Conservation (phyloP, 1,140 invertebrate species). For the Globodera rostochiensis region DNA sequence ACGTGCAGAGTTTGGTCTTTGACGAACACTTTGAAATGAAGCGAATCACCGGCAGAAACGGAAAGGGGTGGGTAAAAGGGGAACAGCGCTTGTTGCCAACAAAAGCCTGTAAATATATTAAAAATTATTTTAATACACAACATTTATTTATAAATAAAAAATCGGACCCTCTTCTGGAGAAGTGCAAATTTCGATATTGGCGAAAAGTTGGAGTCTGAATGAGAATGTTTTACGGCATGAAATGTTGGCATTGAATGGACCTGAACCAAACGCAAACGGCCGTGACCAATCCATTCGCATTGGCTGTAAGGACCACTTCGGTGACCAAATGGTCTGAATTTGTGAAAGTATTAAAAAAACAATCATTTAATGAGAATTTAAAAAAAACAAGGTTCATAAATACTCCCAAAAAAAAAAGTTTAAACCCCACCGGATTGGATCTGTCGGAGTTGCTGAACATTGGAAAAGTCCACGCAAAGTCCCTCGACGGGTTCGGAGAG, state of each 20-base stretch:
- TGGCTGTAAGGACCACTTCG: constrained; percentile 28
- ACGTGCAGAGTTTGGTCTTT: constrained; percentile 31
- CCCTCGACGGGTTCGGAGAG: constrained; percentile 29
- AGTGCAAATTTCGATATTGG: constrained; percentile 37
- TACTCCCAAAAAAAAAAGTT: neutral
- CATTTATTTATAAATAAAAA: neutral
- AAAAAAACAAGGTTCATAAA: neutral
- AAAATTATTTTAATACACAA: neutral
- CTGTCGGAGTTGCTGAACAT: constrained; percentile 24
- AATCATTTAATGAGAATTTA: neutral
- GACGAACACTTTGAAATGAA: constrained; percentile 38
- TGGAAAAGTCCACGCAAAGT: constrained; percentile 30
- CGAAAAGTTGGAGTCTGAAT: constrained; percentile 34
- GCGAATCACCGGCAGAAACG: constrained; percentile 19
- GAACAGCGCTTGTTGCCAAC: constrained; percentile 43
- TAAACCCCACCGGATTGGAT: constrained; percentile 11
- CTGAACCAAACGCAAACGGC: constrained; percentile 37
- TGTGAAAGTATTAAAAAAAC: too few species aligned
- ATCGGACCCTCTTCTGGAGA: constrained; percentile 26
- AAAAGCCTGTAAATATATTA: neutral
- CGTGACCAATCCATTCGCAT: constrained; percentile 7
- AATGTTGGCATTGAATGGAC: constrained; percentile 5
- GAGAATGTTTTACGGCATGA: neutral
- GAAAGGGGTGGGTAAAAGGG: constrained; percentile 34
- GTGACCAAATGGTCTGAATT: constrained; percentile 28